A percentile compares a stretch with the other conserved stretches of the same genome.
Evolutionary conservation across 2,888 invertebrate species (phyloP).

Genomic region (Gryllus longicercus): DNA sequence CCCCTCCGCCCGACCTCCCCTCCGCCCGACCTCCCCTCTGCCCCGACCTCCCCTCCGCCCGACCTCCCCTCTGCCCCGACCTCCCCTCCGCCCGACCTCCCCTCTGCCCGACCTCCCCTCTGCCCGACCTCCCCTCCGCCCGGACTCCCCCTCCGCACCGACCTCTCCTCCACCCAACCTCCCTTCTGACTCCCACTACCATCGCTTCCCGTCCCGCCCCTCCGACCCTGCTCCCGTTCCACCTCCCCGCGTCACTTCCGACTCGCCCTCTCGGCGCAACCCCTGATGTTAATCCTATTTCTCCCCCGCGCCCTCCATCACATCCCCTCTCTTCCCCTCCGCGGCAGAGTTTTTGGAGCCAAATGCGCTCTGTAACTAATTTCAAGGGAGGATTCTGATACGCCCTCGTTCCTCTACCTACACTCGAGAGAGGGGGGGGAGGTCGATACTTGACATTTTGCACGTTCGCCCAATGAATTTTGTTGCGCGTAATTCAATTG

Average conservation of each 20-base stretch:
- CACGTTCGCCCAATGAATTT: background rate
- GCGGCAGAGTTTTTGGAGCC: background rate
- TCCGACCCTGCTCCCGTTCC: background rate
- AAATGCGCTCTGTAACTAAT: background rate
- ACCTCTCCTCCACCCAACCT: too few species aligned
- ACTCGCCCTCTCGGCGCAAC: background rate
- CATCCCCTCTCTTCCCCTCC: background rate
- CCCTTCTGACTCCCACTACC: too few species aligned
- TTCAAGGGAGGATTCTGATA: background rate
- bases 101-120: too few species aligned
- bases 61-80: too few species aligned
- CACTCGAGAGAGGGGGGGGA: background rate
- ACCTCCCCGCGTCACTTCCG: background rate
- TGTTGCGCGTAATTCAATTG: conserved; percentile 1
- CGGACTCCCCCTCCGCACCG: too few species aligned
- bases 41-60: too few species aligned
- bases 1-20: too few species aligned
- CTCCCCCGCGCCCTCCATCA: background rate
- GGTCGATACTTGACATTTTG: conserved; percentile 6
- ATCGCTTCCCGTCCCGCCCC: background rate
- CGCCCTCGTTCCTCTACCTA: background rate
- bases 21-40: too few species aligned
- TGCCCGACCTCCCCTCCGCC: too few species aligned
- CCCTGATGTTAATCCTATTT: background rate
- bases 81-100: background rate